phyloP scores from a whole-genome alignment of 2,113 vertebrate species.

The Labeo catla region DNA sequence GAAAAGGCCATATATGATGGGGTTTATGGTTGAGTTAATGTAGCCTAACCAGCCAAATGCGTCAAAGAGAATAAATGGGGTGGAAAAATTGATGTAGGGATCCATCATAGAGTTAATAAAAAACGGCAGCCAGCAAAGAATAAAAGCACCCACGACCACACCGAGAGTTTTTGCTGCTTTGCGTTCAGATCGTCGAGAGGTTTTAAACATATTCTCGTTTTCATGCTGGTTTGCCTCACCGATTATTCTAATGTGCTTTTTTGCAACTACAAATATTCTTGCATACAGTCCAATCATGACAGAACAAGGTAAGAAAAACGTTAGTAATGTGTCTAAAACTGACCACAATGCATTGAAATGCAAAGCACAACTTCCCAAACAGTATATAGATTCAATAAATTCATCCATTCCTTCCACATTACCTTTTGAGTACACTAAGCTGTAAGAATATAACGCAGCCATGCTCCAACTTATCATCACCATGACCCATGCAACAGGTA shows the following conservation, averaged over 20 bases:
- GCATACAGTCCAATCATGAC: slow-evolving; percentile 61
- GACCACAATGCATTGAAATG: slow-evolving; percentile 58
- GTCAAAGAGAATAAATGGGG: slow-evolving; percentile 59
- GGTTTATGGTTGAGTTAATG: slow-evolving; percentile 64
- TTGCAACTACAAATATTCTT: slow-evolving; percentile 62
- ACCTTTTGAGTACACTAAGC: slow-evolving; percentile 57
- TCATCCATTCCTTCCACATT: slow-evolving; percentile 53
- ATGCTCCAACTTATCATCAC: slow-evolving; percentile 58
- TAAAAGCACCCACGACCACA: slow-evolving; percentile 61
- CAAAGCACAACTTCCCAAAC: slow-evolving; percentile 59
- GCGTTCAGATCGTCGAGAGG: slow-evolving; percentile 47
- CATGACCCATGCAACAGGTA: slow-evolving; percentile 59
- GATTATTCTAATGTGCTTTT: slow-evolving; percentile 54
- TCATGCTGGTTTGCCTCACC: slow-evolving; percentile 22
- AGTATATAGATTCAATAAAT: slow-evolving; percentile 49
- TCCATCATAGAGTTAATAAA: slow-evolving; percentile 57
- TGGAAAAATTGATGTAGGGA: slow-evolving; percentile 60
- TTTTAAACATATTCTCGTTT: not conserved
- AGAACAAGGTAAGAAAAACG: slow-evolving; percentile 59
- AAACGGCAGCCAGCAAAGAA: slow-evolving; percentile 63
- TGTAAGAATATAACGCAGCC: slow-evolving; percentile 53
- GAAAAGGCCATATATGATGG: slow-evolving; percentile 63
- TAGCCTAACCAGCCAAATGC: slow-evolving; percentile 59
- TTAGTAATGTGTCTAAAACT: slow-evolving; percentile 48
- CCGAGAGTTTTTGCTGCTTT: slow-evolving; percentile 67